phyloP scores from a whole-genome alignment of 2,888 invertebrate species.

The Galeopsomyia nigrocyanea region DNA sequence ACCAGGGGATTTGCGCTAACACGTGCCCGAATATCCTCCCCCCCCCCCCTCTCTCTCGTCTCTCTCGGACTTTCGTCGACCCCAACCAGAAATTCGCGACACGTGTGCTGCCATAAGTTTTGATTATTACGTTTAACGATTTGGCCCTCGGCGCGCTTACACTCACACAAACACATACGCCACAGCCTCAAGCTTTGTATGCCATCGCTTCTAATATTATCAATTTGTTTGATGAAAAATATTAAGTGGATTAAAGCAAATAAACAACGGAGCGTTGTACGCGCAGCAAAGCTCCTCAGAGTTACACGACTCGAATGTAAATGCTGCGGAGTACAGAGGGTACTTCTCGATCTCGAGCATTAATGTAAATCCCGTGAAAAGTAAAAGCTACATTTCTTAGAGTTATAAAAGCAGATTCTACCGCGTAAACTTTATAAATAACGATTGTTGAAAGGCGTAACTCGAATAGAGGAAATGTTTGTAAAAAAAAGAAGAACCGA shows the following conservation, averaged over 20 bases:
- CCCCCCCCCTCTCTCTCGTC: slow-evolving; percentile 16
- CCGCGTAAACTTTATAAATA: background rate
- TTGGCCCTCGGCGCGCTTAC: slow-evolving; percentile 27
- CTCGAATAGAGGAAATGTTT: background rate
- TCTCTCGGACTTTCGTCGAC: slow-evolving; percentile 32
- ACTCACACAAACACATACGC: no score
- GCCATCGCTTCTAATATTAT: slow-evolving; percentile 42
- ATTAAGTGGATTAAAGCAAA: slow-evolving; percentile 31
- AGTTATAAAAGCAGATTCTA: no score
- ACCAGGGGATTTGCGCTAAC: slow-evolving; percentile 53
- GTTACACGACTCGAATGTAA: no score
- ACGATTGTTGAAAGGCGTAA: slow-evolving; percentile 4
- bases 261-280: slow-evolving; percentile 3
- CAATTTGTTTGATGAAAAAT: slow-evolving; percentile 39
- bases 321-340: no score
- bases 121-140: slow-evolving; percentile 54
- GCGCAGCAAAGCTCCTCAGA: background rate
- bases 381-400: no score
- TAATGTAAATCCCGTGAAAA: background rate
- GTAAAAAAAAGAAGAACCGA: slow-evolving; percentile 43
- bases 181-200: slow-evolving; percentile 17
- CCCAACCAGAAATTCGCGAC: slow-evolving; percentile 51
- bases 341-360: no score
- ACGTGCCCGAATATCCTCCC: slow-evolving; percentile 52
- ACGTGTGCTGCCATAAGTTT: slow-evolving; percentile 55